These are phyloP conservation scores for Conomelus anceps DNA, from an alignment of 2,888 invertebrate species.

Conservation along the genomic window DNA sequence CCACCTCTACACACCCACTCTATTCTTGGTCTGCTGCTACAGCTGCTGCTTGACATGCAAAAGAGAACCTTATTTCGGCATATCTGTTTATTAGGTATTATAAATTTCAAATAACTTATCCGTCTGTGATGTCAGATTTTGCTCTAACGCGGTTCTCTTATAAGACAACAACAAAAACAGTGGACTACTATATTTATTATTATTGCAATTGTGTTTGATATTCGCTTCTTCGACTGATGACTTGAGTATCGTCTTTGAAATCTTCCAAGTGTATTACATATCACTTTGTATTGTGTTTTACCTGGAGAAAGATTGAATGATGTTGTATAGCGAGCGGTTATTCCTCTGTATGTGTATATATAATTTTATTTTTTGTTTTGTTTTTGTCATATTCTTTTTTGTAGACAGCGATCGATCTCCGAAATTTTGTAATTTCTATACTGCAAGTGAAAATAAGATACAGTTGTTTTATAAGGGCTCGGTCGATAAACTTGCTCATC, in stretches of 20 bases:
- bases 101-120: slow-evolving; percentile 8
- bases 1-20: too few relatives aligned
- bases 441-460: neutral
- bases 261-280: neutral
- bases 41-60: neutral
- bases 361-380: neutral
- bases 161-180: neutral
- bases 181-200: neutral
- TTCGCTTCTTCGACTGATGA: neutral
- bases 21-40: neutral
- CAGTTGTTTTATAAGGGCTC: neutral
- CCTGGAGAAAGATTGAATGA: neutral
- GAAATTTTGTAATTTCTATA: too few relatives aligned
- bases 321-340: neutral
- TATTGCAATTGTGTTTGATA: neutral
- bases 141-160: slow-evolving; percentile 10
- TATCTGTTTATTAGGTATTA: slow-evolving; percentile 9
- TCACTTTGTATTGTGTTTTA: neutral
- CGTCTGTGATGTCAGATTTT: slow-evolving; percentile 12
- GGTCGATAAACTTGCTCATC: neutral
- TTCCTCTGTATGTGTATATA: neutral
- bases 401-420: neutral
- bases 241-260: neutral
- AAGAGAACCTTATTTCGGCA: slow-evolving; percentile 9
- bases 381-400: neutral